Evolutionary conservation across 2,888 invertebrate species (phyloP), one percentile per base, ranked within the genome.

Genomic region (Nemurella pictetii): DNA sequence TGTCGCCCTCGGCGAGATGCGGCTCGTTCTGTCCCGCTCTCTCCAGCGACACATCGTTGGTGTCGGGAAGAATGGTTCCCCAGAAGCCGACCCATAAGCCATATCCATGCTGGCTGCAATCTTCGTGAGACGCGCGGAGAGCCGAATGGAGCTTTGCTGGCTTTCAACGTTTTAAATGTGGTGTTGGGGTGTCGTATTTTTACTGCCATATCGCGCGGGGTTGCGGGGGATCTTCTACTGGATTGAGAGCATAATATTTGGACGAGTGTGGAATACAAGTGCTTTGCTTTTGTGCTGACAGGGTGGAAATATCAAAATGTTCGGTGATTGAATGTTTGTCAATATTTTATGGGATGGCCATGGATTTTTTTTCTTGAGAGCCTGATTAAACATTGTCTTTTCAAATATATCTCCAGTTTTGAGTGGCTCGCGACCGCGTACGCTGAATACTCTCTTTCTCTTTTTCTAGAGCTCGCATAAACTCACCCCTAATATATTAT

Each of bases 31-130:
- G 73, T 27, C 36, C 32, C 9, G 78, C 84, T 35, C 80, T 72
- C 36, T 80, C 72, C 55, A 26, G 74, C 80, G 75, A 86, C 85
- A 83, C 83, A 85, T 85, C 78, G 85, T 83, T 78, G 77, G 28
- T 77, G 81, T 27, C 82, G 72, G 55, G n/a, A 35, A 28, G 28
- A 86, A 86, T 86, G 86, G 72, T 84, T 85, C 15, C 86, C 86
- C 86, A 86, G 83, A 86, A 85, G 85, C 85, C 84, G 84, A 82
- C 83, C 86, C 86, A 86, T 86, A 86, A 86, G 86, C 86, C 85
- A 84, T 86, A 86, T 85, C 84, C 86, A 83, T 85, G 81, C 85
- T 80, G 74, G 32, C 83, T 81, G 85, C 86, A 86, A 86, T 85
- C 85, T 85, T 80, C 86, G 86, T n/a, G n/a, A n/a, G n/a, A n/a